Evolutionary conservation across 2,888 invertebrate species (phyloP), one percentile per base, ranked within the genome.

Genomic region (Craniophora ligustri): DNA sequence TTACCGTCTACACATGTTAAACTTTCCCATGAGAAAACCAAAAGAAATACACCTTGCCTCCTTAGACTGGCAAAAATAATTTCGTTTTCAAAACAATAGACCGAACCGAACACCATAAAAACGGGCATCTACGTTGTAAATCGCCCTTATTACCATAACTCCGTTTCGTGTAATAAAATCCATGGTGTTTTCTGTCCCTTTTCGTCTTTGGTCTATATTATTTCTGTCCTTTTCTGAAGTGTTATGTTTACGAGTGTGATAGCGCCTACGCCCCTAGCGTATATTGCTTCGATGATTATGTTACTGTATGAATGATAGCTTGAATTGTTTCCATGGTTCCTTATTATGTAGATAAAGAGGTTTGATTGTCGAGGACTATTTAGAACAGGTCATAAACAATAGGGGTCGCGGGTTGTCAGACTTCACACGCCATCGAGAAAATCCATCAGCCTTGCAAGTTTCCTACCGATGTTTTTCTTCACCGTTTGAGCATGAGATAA

Each of bases 71-170:
- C 35, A 46, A 42, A 51, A 49, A 54, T 58, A 49, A 67, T 56
- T 50, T 56, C 34, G 10, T 44, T 53, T 50, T 46, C 48, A 60
- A 71, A 72, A 74, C 60, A 72, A 74, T 61, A 61, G 28, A 39
- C 50, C 31, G 15, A 53, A 39, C 50, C 31, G 15, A 53, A 59
- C 36, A 26, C 46, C 58, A 59, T 69, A 72, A 76, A 78, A 72
- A 55, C 72, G 59, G 64, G 58, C 58, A 67, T 67, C 67, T 44
- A 68, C 55, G 67, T 67, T 71, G 65, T 66, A 73, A 74, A 75
- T 75, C 66, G 58, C 23, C 59, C 70, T 70, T 70, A 77, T 78
- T 78, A 70, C 67, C 67, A 76, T 73, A 76, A 62, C 61, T 64
- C 55, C 44, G 58, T 72, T 71, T 65, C 58, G 58, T 60, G 61